These are phyloP conservation scores for Proctacanthus coquilletti DNA, from an alignment of 1,140 invertebrate genomes.

Conservation along the genomic window DNA sequence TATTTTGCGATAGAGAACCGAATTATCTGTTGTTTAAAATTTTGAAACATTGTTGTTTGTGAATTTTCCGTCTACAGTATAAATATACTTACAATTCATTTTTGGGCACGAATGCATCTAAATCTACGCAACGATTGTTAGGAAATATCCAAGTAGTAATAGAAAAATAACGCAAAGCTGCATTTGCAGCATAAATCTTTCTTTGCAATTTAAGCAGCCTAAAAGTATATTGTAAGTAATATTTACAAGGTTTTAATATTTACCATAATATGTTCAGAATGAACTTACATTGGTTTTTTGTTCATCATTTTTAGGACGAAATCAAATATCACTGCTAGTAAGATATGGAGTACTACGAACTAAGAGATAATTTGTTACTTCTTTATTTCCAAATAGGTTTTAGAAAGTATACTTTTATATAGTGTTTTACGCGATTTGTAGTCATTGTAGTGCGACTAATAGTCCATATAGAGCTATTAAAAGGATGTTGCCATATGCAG, in stretches of 20 bases:
- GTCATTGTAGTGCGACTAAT: background rate
- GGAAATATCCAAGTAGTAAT: slow-evolving; percentile 6
- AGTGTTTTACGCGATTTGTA: too few relatives aligned
- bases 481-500: background rate
- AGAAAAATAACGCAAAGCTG: slow-evolving; percentile 7
- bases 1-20: too few relatives aligned
- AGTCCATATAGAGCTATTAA: background rate
- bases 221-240: slow-evolving; percentile 3
- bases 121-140: background rate
- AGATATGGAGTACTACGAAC: background rate
- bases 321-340: background rate
- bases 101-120: too few relatives aligned
- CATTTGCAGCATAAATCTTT: slow-evolving; percentile 1
- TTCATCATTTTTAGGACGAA: background rate
- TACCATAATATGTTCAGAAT: background rate
- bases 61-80: too few relatives aligned
- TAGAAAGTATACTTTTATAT: too few relatives aligned
- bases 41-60: too few relatives aligned
- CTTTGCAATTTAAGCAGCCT: slow-evolving; percentile 3
- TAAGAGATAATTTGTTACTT: background rate
- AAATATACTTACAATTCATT: too few relatives aligned
- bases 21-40: too few relatives aligned
- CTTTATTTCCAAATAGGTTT: too few relatives aligned
- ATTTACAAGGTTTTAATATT: background rate
- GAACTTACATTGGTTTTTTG: background rate